Conservation (phyloP, 2,888 invertebrate species). For the Mystacides longicornis region DNA sequence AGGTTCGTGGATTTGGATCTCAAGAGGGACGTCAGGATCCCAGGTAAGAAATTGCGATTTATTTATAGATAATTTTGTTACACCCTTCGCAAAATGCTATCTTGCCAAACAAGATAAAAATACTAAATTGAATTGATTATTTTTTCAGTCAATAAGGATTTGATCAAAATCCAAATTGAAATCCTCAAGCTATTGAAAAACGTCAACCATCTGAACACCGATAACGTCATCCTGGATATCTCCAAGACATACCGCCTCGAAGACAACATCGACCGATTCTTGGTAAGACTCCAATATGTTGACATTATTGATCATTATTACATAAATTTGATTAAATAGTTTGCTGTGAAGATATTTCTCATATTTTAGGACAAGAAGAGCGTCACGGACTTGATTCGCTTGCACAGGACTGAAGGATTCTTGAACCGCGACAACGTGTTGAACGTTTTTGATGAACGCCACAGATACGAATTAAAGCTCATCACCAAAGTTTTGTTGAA, state of each 20-base stretch:
- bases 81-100: too few relatives aligned
- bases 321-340: too few relatives aligned
- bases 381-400: conserved; percentile 4
- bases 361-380: conserved; percentile 2
- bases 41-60: neutral
- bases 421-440: conserved; percentile 54
- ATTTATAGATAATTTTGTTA: neutral
- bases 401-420: conserved; percentile 29
- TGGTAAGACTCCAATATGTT: conserved; percentile 33
- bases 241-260: conserved; percentile 54
- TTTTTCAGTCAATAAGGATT: conserved; percentile 42
- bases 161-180: conserved; percentile 49
- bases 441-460: conserved; percentile 52
- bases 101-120: neutral
- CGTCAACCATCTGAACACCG: conserved; percentile 53
- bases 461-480: conserved; percentile 54
- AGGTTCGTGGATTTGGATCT: neutral
- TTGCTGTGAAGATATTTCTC: neutral
- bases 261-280: conserved; percentile 51
- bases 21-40: neutral
- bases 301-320: too few relatives aligned
- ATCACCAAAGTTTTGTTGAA: conserved; percentile 58
- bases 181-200: conserved; percentile 53
- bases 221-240: conserved; percentile 51
- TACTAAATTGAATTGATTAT: neutral